phyloP scores from a whole-genome alignment of 2,888 invertebrate genomes.

The Noctua fimbriata region DNA sequence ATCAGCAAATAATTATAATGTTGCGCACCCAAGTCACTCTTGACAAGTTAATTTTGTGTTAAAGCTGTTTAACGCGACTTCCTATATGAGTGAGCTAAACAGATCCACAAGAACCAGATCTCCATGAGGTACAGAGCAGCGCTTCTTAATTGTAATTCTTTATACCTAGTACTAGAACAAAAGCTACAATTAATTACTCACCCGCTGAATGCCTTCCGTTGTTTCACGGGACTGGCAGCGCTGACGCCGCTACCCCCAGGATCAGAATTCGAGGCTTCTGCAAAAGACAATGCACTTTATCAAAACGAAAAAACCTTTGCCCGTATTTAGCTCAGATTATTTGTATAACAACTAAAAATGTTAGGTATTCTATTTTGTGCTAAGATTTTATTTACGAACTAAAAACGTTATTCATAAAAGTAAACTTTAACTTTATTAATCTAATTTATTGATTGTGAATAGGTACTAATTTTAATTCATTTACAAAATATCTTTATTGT shows the following conservation, averaged over 20 bases:
- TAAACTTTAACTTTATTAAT: no score
- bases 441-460: no score
- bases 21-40: neutral
- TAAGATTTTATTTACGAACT: neutral
- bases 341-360: neutral
- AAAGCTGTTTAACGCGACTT: neutral
- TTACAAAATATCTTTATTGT: no score
- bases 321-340: neutral
- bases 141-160: neutral
- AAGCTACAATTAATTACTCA: constrained; percentile 87
- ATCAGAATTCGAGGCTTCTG: constrained; percentile 93
- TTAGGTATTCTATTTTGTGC: neutral
- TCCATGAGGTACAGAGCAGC: neutral
- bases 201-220: constrained; percentile 96
- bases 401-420: neutral
- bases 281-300: constrained; percentile 71
- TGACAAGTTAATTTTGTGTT: neutral
- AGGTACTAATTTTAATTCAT: no score
- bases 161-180: neutral
- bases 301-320: neutral
- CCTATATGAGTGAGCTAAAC: neutral
- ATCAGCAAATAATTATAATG: neutral
- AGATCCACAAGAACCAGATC: neutral
- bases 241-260: constrained; percentile 85
- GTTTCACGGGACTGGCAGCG: constrained; percentile 96